Conservation (phyloP, 92 coral and sea anemone genomes). For the Umimayanthus chanpuru region DNA sequence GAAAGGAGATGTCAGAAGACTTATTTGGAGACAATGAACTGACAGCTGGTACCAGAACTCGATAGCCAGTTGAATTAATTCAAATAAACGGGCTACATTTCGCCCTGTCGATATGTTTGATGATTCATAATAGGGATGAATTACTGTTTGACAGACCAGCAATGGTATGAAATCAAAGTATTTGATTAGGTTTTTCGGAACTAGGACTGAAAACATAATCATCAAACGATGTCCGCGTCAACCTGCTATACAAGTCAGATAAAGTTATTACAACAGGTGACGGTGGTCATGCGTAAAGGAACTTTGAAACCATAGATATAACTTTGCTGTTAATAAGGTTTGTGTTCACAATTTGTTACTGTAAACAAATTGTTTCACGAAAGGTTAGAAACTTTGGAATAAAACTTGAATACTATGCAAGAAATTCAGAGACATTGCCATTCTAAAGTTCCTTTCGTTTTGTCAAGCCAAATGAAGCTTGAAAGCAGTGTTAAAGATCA, state of each 20-base stretch:
- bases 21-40: slow-evolving; percentile 14
- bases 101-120: not conserved
- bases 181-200: not conserved
- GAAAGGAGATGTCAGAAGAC: not conserved
- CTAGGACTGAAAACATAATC: not conserved
- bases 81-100: not conserved
- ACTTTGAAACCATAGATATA: not conserved
- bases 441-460: not conserved
- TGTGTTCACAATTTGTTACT: not conserved
- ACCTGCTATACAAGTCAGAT: not conserved
- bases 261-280: not conserved
- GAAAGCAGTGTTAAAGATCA: slow-evolving; percentile 38
- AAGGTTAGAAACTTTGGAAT: not conserved
- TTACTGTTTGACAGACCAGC: not conserved
- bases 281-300: slow-evolving; percentile 24
- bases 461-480: not conserved
- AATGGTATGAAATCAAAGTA: not conserved
- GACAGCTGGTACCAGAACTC: slow-evolving; percentile 35
- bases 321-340: not conserved
- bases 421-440: not conserved
- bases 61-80: slow-evolving; percentile 1
- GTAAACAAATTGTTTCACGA: not conserved
- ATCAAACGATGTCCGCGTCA: not conserved
- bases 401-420: not conserved
- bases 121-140: not conserved